phyloP scores from a whole-genome alignment of 1,140 invertebrate species.

The Muscidifurax raptorellus region DNA sequence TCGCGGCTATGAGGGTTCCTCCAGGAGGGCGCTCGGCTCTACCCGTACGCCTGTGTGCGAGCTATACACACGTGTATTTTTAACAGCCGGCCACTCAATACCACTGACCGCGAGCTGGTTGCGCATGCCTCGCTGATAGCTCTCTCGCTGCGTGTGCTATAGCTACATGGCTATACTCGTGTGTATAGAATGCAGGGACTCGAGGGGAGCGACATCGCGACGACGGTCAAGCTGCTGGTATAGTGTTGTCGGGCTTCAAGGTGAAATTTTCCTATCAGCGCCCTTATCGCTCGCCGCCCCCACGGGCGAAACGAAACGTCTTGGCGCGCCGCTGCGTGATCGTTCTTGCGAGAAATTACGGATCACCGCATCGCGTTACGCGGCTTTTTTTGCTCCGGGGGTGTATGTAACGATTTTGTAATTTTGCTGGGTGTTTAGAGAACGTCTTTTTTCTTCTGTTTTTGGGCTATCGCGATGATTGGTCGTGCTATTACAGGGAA shows the following conservation, averaged over 20 bases:
- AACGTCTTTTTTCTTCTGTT: neutral
- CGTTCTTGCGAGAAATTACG: neutral
- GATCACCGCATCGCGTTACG: neutral
- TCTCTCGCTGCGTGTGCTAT: neutral
- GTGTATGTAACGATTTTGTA: neutral
- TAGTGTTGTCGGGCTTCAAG: neutral
- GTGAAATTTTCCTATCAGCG: constrained; percentile 2
- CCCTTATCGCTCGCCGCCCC: neutral
- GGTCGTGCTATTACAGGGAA: too few species aligned
- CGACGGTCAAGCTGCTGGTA: neutral
- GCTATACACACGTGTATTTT: constrained; percentile 61
- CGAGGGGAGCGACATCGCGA: neutral
- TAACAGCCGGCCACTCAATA: constrained; percentile 71
- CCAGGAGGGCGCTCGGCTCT: neutral
- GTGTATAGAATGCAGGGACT: neutral
- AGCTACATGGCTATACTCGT: too few species aligned
- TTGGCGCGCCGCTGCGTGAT: neutral
- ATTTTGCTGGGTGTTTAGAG: neutral
- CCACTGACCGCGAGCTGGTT: constrained; percentile 66
- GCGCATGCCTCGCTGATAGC: constrained; percentile 63
- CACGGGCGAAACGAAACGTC: neutral
- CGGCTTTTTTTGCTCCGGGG: neutral
- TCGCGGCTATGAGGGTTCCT: constrained; percentile 31
- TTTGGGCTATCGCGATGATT: too few species aligned
- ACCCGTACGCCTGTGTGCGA: constrained; percentile 27